Conservation (phyloP, 2,888 invertebrate species). For the Caenorhabditis sp. region DNA sequence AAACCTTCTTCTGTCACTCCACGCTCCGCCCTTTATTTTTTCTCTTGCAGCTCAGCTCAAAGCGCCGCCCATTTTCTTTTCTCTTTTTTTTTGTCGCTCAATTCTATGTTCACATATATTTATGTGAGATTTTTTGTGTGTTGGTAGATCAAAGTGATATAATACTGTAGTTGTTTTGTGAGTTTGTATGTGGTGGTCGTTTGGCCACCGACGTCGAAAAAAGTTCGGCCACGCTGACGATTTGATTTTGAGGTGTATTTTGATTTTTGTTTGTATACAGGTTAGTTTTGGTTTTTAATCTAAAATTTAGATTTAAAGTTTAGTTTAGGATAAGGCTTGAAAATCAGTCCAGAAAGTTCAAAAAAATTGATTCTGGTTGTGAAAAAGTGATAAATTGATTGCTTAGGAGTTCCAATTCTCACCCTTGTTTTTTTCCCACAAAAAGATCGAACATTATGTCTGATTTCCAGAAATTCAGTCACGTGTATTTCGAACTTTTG, state of each 20-base stretch:
- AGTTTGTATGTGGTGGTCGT: background rate
- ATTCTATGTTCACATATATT: background rate
- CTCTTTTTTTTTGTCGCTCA: background rate
- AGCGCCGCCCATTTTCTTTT: background rate
- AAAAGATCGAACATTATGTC: too few species aligned
- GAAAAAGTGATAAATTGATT: too few species aligned
- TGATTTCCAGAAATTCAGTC: too few species aligned
- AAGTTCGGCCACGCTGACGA: background rate
- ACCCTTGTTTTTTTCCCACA: too few species aligned
- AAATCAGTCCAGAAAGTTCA: too few species aligned
- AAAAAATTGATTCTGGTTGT: too few species aligned
- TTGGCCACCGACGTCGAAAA: slow-evolving; percentile 1
- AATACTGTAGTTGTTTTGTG: background rate
- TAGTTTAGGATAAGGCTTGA: too few species aligned
- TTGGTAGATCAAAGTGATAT: background rate
- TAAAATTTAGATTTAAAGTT: too few species aligned
- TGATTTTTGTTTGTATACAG: background rate
- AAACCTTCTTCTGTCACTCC: too few species aligned
- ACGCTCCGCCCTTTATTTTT: background rate
- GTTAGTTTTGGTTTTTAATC: background rate
- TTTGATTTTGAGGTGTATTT: background rate
- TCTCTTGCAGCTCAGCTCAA: too few species aligned
- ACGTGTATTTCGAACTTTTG: too few species aligned
- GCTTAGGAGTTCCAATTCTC: too few species aligned
- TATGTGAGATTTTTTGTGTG: background rate